Conservation (phyloP, 2,888 invertebrate species). For the Aricia artaxerxes region DNA sequence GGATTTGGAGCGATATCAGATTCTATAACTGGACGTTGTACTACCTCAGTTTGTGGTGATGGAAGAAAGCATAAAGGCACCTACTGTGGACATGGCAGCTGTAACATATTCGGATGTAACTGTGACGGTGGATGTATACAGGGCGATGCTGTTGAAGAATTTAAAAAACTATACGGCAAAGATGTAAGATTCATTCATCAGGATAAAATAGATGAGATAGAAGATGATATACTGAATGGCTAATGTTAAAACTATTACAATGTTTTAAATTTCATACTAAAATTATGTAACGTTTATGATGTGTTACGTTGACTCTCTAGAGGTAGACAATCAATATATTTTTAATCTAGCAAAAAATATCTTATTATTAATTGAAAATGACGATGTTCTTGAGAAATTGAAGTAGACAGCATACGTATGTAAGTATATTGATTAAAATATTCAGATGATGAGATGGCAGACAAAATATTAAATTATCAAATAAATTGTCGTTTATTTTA, state of each 20-base stretch:
- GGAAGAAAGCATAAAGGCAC: background rate
- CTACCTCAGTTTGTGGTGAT: background rate
- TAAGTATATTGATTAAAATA: too few species aligned
- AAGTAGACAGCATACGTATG: too few species aligned
- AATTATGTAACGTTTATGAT: too few species aligned
- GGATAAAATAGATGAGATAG: background rate
- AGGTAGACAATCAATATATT: too few species aligned
- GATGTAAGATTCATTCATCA: slow-evolving; percentile 7
- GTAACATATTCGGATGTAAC: slow-evolving; percentile 14
- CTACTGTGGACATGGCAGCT: slow-evolving; percentile 14
- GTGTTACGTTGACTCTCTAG: too few species aligned
- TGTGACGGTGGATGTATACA: slow-evolving; percentile 11
- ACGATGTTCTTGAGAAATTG: too few species aligned
- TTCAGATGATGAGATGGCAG: too few species aligned
- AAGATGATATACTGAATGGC: background rate
- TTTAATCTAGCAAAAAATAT: too few species aligned
- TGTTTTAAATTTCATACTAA: too few species aligned
- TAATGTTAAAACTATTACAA: background rate
- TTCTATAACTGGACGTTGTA: slow-evolving; percentile 36
- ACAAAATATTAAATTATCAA: too few species aligned
- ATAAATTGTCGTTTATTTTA: too few species aligned
- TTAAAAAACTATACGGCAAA: background rate
- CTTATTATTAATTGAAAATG: too few species aligned
- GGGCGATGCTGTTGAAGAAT: slow-evolving; percentile 14
- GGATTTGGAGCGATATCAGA: slow-evolving; percentile 3